Percentiles rank a stretch among this genome's conserved stretches.
phyloP scores from a whole-genome alignment of 1,140 invertebrate species.

The Aphelinus certus region DNA sequence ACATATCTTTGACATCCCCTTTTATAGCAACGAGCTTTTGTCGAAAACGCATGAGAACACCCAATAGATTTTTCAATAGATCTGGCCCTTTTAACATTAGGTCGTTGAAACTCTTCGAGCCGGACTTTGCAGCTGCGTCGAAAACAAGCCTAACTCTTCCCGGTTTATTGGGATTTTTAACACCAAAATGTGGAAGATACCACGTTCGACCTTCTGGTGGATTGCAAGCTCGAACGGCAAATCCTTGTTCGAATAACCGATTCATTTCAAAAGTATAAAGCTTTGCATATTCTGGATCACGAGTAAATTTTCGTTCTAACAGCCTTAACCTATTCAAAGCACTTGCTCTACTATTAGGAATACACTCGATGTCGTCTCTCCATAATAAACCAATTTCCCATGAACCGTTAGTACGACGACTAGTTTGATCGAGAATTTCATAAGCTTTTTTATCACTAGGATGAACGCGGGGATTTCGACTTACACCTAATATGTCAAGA shows the following conservation, averaged over 20 bases:
- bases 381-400: conserved; percentile 38
- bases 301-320: conserved; percentile 23
- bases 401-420: not conserved
- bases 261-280: conserved; percentile 24
- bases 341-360: conserved; percentile 20
- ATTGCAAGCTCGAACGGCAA: no score
- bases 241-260: not conserved
- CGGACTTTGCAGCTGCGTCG: not conserved
- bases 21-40: not conserved
- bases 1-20: no score
- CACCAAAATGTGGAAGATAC: conserved; percentile 7
- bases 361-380: not conserved
- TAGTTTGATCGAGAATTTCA: conserved; percentile 4
- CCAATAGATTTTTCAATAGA: not conserved
- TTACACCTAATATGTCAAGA: no score
- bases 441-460: not conserved
- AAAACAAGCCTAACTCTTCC: not conserved
- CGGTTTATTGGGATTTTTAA: not conserved
- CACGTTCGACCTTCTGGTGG: no score
- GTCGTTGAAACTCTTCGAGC: not conserved
- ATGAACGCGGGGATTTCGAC: not conserved
- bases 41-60: conserved; percentile 6
- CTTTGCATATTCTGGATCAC: conserved; percentile 4
- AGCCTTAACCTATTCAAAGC: conserved; percentile 11
- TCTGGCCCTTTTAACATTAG: conserved; percentile 3